phyloP scores from a whole-genome alignment of 92 coral and sea anemone genomes.

The Scolanthus callimorphus region DNA sequence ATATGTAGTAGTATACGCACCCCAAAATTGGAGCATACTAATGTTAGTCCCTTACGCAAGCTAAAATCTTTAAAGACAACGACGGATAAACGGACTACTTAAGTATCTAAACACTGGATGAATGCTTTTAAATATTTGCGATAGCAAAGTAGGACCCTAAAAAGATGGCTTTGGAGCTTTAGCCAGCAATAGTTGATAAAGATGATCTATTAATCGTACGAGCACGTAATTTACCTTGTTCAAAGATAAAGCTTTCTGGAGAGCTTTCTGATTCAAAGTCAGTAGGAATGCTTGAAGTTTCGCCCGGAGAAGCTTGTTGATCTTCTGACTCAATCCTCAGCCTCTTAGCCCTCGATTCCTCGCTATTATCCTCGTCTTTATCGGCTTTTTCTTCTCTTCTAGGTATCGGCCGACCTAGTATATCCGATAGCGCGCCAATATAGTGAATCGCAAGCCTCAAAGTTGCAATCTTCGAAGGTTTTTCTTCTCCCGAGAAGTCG shows the following conservation, averaged over 20 bases:
- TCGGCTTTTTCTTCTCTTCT: slow-evolving; percentile 8
- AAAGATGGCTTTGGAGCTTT: no score
- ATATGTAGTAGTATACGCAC: no score
- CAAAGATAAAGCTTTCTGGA: slow-evolving; percentile 70
- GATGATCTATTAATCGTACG: no score
- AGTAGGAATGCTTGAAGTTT: slow-evolving; percentile 35
- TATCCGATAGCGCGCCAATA: slow-evolving; percentile 70
- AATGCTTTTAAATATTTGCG: no score
- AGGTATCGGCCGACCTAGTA: slow-evolving; percentile 44
- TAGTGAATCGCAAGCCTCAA: slow-evolving; percentile 87
- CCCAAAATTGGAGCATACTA: no score
- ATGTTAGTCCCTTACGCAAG: no score
- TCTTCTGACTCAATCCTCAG: slow-evolving; percentile 36
- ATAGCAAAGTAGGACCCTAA: no score
- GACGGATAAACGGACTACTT: no score
- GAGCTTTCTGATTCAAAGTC: slow-evolving; percentile 72
- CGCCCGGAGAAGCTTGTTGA: slow-evolving; percentile 41
- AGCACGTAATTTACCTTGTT: slow-evolving; percentile 64
- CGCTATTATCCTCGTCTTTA: slow-evolving; percentile 25
- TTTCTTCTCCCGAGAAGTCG: slow-evolving; percentile 54
- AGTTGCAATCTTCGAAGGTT: slow-evolving; percentile 93
- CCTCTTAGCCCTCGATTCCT: slow-evolving; percentile 19
- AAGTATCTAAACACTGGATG: no score
- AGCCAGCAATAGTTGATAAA: no score
- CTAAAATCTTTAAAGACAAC: no score